Percentiles rank a stretch among this genome's conserved stretches.
Evolutionary conservation across 2,888 invertebrate species (phyloP).

Genomic region (Cecidostiba fungosa): DNA sequence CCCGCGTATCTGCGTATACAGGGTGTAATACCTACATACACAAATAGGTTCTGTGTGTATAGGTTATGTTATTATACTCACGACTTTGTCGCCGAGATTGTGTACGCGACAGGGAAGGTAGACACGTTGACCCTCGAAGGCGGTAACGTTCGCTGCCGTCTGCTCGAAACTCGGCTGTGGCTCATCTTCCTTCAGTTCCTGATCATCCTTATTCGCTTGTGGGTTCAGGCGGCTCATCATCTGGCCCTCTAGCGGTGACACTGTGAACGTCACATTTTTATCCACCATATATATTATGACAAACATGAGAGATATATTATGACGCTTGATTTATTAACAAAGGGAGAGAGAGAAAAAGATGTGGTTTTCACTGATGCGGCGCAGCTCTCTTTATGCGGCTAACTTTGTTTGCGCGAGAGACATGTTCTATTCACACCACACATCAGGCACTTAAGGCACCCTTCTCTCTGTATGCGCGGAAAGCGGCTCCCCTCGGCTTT

Average conservation of each 20-base stretch:
- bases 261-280: too few species aligned
- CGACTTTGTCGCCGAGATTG: constrained; percentile 77
- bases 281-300: too few species aligned
- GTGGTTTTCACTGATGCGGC: too few species aligned
- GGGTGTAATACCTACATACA: too few species aligned
- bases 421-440: background rate
- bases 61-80: constrained; percentile 67
- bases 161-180: constrained; percentile 77
- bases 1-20: background rate
- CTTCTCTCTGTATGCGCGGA: background rate
- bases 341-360: background rate
- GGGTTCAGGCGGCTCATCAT: background rate
- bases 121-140: constrained; percentile 78
- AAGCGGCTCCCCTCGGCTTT: background rate
- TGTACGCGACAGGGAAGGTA: constrained; percentile 77
- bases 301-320: too few species aligned
- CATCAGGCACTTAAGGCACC: background rate
- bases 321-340: too few species aligned
- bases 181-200: constrained; percentile 66
- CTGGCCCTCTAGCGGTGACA: background rate
- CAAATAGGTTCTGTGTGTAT: too few species aligned
- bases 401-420: background rate
- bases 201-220: constrained; percentile 63
- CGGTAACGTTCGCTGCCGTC: constrained; percentile 77
- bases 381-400: background rate